Percentiles rank a stretch among this genome's conserved stretches.
phyloP scores from a whole-genome alignment of 2,888 invertebrate genomes.

The Pandemis corylana region DNA sequence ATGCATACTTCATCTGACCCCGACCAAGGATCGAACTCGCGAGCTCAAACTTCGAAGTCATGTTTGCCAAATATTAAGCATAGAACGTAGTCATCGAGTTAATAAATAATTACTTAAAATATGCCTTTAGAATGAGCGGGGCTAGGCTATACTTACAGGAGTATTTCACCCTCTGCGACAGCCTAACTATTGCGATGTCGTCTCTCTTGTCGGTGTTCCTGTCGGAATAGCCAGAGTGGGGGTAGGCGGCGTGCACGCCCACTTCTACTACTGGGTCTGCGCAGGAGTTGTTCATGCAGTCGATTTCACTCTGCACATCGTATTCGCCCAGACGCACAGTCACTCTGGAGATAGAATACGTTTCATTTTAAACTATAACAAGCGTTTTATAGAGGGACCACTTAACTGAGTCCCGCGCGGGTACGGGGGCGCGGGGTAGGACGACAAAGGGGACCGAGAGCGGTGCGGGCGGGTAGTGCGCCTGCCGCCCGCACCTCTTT shows the following conservation, averaged over 20 bases:
- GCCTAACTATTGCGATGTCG: conserved; percentile 84
- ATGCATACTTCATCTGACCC: no score
- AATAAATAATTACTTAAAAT: no score
- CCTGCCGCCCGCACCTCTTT: no score
- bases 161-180: conserved; percentile 71
- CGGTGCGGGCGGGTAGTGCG: no score
- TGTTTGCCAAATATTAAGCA: no score
- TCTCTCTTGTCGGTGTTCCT: conserved; percentile 78
- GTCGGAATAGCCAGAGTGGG: conserved; percentile 86
- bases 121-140: neutral
- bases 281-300: conserved; percentile 85
- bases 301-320: conserved; percentile 85
- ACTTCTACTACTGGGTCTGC: conserved; percentile 87
- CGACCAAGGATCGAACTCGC: no score
- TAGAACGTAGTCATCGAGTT: no score
- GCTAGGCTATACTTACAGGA: conserved; percentile 65
- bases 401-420: no score
- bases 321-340: conserved; percentile 88
- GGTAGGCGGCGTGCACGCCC: conserved; percentile 85
- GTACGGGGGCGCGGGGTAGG: no score
- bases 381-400: neutral
- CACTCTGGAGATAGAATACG: conserved; percentile 59
- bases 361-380: neutral
- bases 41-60: no score
- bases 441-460: no score